phyloP scores from a whole-genome alignment of 1,140 invertebrate species.

The Temnothorax nylanderi region DNA sequence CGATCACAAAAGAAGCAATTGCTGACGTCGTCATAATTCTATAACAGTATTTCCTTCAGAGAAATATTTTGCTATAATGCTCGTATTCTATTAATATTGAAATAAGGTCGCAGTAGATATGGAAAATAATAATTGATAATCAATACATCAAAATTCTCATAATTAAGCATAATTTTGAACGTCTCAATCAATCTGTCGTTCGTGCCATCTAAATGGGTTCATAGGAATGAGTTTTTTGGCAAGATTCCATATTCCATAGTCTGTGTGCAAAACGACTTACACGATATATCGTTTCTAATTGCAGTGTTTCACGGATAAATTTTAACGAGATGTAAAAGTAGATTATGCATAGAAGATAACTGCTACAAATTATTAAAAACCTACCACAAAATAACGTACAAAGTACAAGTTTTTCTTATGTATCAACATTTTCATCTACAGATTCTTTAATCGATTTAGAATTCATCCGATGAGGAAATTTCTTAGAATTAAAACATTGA shows the following conservation, averaged over 20 bases:
- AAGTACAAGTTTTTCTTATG: not conserved
- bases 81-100: not conserved
- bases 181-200: conserved; percentile 5
- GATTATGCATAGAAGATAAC: not conserved
- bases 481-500: not conserved
- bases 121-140: conserved; percentile 9
- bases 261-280: conserved; percentile 1
- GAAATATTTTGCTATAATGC: not conserved
- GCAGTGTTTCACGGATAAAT: not conserved
- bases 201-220: not conserved
- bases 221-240: conserved; percentile 12
- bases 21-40: not conserved
- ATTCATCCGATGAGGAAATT: not conserved
- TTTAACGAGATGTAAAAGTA: not conserved
- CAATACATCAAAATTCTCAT: not conserved
- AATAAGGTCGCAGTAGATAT: not conserved
- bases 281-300: not conserved
- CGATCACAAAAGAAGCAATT: not conserved
- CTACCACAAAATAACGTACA: not conserved
- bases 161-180: not conserved
- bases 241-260: not conserved
- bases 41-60: not conserved
- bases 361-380: not conserved
- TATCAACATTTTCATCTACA: not conserved
- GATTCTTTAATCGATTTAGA: not conserved